Base-by-base conservation (phyloP, 2,113 vertebrate species). In the Perognathus longimembris region DNA sequence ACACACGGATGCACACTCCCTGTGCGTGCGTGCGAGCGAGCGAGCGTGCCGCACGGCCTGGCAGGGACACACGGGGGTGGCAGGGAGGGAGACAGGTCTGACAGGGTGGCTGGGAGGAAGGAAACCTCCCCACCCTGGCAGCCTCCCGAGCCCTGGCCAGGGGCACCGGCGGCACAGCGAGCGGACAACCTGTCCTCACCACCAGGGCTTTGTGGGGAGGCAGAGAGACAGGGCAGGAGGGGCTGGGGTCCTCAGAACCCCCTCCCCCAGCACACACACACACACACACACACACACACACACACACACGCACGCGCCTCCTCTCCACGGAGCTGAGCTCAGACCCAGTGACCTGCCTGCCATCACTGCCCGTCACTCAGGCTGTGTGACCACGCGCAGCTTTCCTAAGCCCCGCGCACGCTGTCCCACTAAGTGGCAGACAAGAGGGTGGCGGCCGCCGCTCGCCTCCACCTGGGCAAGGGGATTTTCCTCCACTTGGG, bases 71-170 rank as follows among this genome's bases (percentile, higher is more conserved):
- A 1, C 59, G 77, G 92, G 82, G 91, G 96, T 75, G 96, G 96
- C 28, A 3, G 74, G 85, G 73, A 3, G 74, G 85, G 73, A 79
- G 91, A 92, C 92, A n/a, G 96, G 96, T 97, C 89, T 79, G 94
- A 70, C 11, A 0, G 73, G 93, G 30, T 8, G 3, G 67, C 77
- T 24, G 32, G 61, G 77, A 78, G 28, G 92, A 93, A 75, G 71
- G 20, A 71, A 81, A 54, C 70, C 15, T 73, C 88, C 69, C 87
- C 94, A 54, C 93, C 95, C 89, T 78, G 36, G 75, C 77, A 76
- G 67, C 64, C 57, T 67, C 71, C 7, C 9, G 32, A 42, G 69
- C 73, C 87, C 88, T 90, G 75, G 14, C 9, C 75, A 54, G 0
- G 36, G 64, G 59, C 32, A 70, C 73, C 82, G 38, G 88, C 36